Evolutionary conservation across 2,113 vertebrate species (phyloP), one percentile per base, ranked within the genome.

Genomic region (Numida meleagris): DNA sequence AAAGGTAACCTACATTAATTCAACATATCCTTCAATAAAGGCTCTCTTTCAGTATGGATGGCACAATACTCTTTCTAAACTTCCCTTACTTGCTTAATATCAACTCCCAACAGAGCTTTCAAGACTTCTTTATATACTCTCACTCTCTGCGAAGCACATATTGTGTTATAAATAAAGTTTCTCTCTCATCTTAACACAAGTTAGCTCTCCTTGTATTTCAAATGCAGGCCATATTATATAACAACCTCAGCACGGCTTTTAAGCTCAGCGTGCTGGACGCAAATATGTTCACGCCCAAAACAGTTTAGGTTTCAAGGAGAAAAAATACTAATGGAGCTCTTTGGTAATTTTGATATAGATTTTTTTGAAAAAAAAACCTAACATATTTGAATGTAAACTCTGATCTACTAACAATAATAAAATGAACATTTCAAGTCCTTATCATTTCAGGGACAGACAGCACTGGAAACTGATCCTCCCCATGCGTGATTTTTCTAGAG

Each of bases 41-140:
- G 58, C 20, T 57, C 58, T 66, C 34, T 6, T 79, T 81, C 71
- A 31, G 5, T 63, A 89, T 1, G 31, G 34, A 72, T 45, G 29
- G 59, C 63, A 88, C 31, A 86, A 74, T 42, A 62, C 45, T 58
- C 45, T 25, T 65, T 58, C 50, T 23, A 57, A 63, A 62, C 42
- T 85, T 79, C 31, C 53, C 23, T 86, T 42, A 68, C 48, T 87
- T 82, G 61, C 68, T 89, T 71, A 70, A 3, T 29, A 82, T 58
- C 59, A 95, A 85, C 61, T 89, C 72, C 75, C 55, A 82, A 18
- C 73, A 43, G 29, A 87, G 77, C 36, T 85, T 72, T 82, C 66
- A 82, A 63, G 84, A 45, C 29, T 79, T 17, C 61, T 94, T 89
- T 76, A 70, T 53, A 62, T 20, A 19, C 9, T 65, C 6, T 15